Evolutionary conservation across 2,888 invertebrate species (phyloP).

Genomic region (Rhyacophila evoluta): DNA sequence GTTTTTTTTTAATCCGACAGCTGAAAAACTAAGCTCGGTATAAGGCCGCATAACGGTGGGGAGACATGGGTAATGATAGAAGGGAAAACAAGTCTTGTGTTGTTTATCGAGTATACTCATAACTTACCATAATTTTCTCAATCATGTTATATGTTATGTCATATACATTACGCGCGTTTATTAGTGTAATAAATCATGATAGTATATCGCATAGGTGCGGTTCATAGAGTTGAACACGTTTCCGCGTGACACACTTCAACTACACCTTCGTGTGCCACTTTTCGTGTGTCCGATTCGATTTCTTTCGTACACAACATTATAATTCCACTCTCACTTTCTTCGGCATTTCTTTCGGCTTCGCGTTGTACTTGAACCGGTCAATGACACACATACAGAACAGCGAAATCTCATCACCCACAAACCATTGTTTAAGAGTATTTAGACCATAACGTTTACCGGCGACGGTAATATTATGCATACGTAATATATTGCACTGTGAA

Average conservation of each 20-base stretch:
- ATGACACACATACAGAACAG: neutral
- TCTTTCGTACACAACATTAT: neutral
- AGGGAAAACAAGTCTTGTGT: too few species aligned
- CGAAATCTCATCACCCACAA: neutral
- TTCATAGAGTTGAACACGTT: constrained; percentile 3
- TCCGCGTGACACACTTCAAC: neutral
- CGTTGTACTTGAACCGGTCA: constrained; percentile 10
- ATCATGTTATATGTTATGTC: too few species aligned
- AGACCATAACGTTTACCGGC: too few species aligned
- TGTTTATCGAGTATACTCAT: too few species aligned
- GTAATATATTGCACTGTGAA: too few species aligned
- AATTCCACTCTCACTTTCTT: neutral
- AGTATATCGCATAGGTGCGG: neutral
- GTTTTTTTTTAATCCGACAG: too few species aligned
- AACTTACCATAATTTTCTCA: too few species aligned
- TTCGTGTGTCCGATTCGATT: constrained; percentile 9
- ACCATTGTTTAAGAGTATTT: neutral
- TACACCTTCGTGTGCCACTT: neutral
- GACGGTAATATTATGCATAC: too few species aligned
- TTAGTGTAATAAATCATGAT: neutral
- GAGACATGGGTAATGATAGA: too few species aligned
- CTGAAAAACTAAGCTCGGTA: too few species aligned
- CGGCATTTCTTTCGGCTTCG: neutral
- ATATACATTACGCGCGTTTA: too few species aligned
- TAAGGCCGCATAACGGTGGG: too few species aligned